Base-by-base conservation (phyloP, 1,140 invertebrate species). In the Drosophila parvula region DNA sequence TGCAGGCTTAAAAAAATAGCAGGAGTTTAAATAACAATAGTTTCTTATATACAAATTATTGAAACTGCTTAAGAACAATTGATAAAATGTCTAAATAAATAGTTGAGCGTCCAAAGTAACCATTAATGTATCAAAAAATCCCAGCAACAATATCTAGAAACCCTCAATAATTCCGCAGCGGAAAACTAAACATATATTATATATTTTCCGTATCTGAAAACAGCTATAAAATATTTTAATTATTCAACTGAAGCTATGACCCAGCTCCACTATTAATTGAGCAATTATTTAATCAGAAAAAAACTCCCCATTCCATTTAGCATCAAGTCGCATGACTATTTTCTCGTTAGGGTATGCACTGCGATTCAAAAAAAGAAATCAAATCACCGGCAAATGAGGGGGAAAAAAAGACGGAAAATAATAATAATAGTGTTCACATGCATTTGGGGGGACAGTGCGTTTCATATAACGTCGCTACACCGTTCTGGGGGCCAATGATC, bases 401-500 rank as follows among this genome's bases (percentile, higher is more conserved):
- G 30, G n/a, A n/a, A 40, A 43, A 55, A 18, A 53, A 45, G 1
- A 28, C 16, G 16, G 38, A 30, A 9, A 32, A 27, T 36, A 73
- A 41, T 4, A 12, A 41, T 4, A 12, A 50, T 53, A 50, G 45
- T 62, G 51, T 70, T 84, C 81, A 65, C 81, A 84, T 77, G 77
- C 81, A 74, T 84, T 84, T 64, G 63, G 36, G 34, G 40, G 67
- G 30, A 36, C 50, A 62, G 28, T 73, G 64, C 68, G 59, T 75
- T 74, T 67, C 38, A 68, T 64, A 47, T 28, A 22, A 27, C 18
- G 11, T 40, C 51, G 65, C 45, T 67, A 47, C 18, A 5, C 11
- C 61, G 32, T 63, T 67, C 71, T 57, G 62, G 73, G 47, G 73
- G 65, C 68, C 74, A 77, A 68, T 50, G 74, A 77, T 76, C 73